phyloP scores from a whole-genome alignment of 2,113 vertebrate genomes.

The Spermophilus dauricus region DNA sequence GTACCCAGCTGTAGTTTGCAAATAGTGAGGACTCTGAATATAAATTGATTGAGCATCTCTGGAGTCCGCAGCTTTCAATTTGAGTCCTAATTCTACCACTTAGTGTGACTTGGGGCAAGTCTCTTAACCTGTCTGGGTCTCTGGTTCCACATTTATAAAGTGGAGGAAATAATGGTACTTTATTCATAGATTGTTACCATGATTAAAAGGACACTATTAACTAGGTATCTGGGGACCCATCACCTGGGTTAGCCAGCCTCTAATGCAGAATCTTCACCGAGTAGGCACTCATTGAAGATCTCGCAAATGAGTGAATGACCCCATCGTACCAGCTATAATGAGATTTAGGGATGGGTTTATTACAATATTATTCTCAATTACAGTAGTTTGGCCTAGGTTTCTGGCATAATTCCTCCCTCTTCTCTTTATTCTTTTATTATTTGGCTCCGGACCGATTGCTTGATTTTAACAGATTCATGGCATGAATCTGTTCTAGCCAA shows the following conservation, averaged over 20 bases:
- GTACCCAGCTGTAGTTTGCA: not conserved
- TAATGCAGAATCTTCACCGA: not conserved
- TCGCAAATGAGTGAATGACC: not conserved
- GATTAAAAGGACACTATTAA: not conserved
- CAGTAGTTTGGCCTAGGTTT: not conserved
- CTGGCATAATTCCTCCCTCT: constrained; percentile 23
- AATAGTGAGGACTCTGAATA: not conserved
- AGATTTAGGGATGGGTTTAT: not conserved
- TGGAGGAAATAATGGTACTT: not conserved
- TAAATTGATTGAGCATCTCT: not conserved
- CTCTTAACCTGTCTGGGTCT: constrained; percentile 15
- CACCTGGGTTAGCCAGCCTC: not conserved
- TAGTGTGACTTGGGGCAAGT: not conserved
- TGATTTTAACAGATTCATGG: constrained; percentile 28
- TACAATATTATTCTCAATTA: constrained; percentile 5
- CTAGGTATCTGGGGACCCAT: not conserved
- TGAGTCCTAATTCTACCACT: not conserved
- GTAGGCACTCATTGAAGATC: not conserved
- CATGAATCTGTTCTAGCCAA: not conserved
- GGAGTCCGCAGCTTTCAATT: not conserved
- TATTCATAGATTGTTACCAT: not conserved
- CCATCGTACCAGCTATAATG: not conserved
- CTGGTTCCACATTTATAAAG: not conserved
- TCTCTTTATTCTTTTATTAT: constrained; percentile 53
- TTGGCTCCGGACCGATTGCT: not conserved